These are phyloP conservation scores for Epicampocera succincta DNA, from an alignment of 2,888 invertebrate species.

Conservation along the genomic window DNA sequence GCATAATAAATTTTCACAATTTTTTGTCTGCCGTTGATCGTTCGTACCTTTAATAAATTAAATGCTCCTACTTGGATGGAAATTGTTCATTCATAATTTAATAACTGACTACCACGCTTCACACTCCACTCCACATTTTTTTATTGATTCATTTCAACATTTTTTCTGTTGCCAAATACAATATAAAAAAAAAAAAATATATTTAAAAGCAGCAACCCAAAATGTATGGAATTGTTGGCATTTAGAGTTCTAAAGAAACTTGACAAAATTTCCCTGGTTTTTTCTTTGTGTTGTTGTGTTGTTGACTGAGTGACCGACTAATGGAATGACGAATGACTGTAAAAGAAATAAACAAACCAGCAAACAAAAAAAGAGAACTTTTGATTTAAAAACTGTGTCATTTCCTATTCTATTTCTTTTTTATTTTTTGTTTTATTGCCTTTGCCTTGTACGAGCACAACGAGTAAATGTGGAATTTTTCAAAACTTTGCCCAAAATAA, in stretches of 20 bases:
- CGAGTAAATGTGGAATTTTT: neutral
- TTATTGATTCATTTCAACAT: slow-evolving; percentile 12
- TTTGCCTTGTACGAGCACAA: neutral
- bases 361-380: neutral
- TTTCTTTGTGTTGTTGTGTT: neutral
- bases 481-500: neutral
- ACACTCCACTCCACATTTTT: slow-evolving; percentile 1
- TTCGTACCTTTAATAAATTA: slow-evolving; percentile 29
- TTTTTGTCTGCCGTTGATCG: neutral
- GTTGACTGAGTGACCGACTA: slow-evolving; percentile 24
- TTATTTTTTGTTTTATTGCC: no score
- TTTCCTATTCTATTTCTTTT: slow-evolving; percentile 53
- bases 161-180: neutral
- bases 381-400: slow-evolving; percentile 58
- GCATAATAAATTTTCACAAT: slow-evolving; percentile 54
- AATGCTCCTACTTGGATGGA: slow-evolving; percentile 3
- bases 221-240: neutral
- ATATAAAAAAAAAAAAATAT: slow-evolving; percentile 18
- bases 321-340: neutral
- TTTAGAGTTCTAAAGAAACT: slow-evolving; percentile 41
- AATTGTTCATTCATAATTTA: slow-evolving; percentile 30
- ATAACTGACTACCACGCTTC: slow-evolving; percentile 14
- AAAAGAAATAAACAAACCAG: neutral
- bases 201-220: neutral
- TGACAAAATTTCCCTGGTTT: slow-evolving; percentile 22